Base-by-base conservation (phyloP, 2,888 invertebrate genomes). In the Monochamus alternatus region DNA sequence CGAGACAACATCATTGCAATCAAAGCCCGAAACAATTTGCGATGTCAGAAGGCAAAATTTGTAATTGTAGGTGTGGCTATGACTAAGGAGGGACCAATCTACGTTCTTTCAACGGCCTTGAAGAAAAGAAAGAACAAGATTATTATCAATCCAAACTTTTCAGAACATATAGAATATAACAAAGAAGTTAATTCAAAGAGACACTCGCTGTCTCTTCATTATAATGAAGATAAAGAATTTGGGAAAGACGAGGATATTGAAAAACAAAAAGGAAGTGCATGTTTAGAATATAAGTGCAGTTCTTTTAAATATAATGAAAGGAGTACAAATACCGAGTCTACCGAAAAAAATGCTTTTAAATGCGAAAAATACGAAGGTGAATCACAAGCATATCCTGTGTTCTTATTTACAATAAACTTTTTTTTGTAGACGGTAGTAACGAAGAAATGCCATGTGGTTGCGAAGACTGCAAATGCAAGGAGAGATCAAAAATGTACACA, bases 71-170 rank as follows among this genome's bases (percentile, higher is more conserved):
- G 87, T 7, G 79, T 84, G 14, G 77, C 76, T 31, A 66, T 81
- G 5, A 84, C 81, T 3, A 80, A 76, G 22, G 77, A 83, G 47
- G 87, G 86, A 5, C 77, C 79, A 5, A 80, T 84, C 3, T 86
- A 84, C 71, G 81, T 81, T 69, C 51, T 86, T 5, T 74, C 80
- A 9, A 80, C 81, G 12, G 73, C 76, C 5, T 67, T 73, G 32
- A 75, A 69, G n/a, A 44, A 75, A 64, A 74, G 51, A 47, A 30
- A 52, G 31, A 52, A 60, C 12, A 31, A n/a, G 10, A n/a, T 14
- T 55, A 55, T 7, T 0, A 30, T 30, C 32, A 9, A 9, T n/a
- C 8, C 22, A 51, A 52, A 47, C 12, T 12, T 31, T 2, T 9
- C 12, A 12, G 65, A 30, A 51, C 14, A 51, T 31, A 47, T 47